Base-by-base conservation (phyloP, 1,140 invertebrate species). In the Saccostrea echinata region DNA sequence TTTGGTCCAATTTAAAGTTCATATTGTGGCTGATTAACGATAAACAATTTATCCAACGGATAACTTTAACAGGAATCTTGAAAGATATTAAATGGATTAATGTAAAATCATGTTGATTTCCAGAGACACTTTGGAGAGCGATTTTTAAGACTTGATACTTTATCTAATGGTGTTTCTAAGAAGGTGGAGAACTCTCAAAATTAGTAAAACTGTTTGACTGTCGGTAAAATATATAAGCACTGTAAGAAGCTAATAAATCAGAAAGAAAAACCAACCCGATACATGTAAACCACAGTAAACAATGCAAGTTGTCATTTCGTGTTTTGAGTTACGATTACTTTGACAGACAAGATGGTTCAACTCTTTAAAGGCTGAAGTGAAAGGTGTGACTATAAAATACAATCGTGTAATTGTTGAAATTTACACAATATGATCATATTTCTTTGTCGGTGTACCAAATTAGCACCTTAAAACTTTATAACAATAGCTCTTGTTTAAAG, bases 401-500 rank as follows among this genome's bases (percentile, higher is more conserved):
- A 27, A 24, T 13, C 64, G 24, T 27, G 9, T 71, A 13, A 71
- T 30, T 13, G 24, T 76, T 76, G 55, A 61, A 61, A 61, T 61
- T 61, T 61, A 61, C n/a, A 61, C 55, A 61, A 61, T 76, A 76
- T 16, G 30, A 30, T 27, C 57, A 21, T 4, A 0, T 33, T 27
- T 33, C 30, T 30, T 76, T 76, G 68, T 30, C 68, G 24, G 27
- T 18, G 30, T 76, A 76, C 68, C 68, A 76, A 76, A 76, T 76
- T 76, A 76, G 68, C 68, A 16, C 30, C 27, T 16, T 3, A 27
- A 76, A 76, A 76, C 68, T 30, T 30, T 13, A 33, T 16, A 24
- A 76, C 68, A 76, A 76, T 30, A 33, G 68, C 13, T 76, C 16
- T n/a, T 64, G 21, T n/a, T 64, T 64, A 21, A 24, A 64, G 24